phyloP scores from a whole-genome alignment of 2,888 invertebrate species.

The Drosophila ezoana region DNA sequence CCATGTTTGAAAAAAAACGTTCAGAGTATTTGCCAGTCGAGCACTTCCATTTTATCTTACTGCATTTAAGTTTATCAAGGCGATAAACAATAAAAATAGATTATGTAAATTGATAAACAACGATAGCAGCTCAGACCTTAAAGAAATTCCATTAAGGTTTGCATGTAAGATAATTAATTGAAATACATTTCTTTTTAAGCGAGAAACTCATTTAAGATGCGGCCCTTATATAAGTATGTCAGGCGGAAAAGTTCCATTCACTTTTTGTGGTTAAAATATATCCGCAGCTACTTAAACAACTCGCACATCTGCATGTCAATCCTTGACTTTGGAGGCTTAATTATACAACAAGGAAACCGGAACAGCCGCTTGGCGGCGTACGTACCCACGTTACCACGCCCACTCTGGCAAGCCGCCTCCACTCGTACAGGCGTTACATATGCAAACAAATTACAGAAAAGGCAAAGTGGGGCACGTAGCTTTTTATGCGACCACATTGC shows the following conservation, averaged over 20 bases:
- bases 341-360: slow-evolving; percentile 63
- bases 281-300: slow-evolving; percentile 43
- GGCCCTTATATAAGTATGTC: not conserved
- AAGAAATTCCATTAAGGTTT: no score
- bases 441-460: slow-evolving; percentile 60
- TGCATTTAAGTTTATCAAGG: no score
- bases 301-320: slow-evolving; percentile 48
- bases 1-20: no score
- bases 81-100: no score
- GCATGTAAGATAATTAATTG: slow-evolving; percentile 3
- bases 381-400: slow-evolving; percentile 27
- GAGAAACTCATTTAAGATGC: not conserved
- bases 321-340: slow-evolving; percentile 69
- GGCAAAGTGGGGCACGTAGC: slow-evolving; percentile 56
- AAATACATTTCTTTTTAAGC: slow-evolving; percentile 10
- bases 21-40: no score
- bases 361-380: slow-evolving; percentile 46
- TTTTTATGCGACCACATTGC: slow-evolving; percentile 61
- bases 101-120: no score
- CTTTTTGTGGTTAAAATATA: slow-evolving; percentile 16
- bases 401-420: not conserved
- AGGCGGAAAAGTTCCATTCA: slow-evolving; percentile 19
- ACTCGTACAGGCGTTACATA: slow-evolving; percentile 42
- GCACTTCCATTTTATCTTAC: no score
- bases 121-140: no score